Base-by-base conservation (phyloP, 2,113 vertebrate species). In the Canis aureus region DNA sequence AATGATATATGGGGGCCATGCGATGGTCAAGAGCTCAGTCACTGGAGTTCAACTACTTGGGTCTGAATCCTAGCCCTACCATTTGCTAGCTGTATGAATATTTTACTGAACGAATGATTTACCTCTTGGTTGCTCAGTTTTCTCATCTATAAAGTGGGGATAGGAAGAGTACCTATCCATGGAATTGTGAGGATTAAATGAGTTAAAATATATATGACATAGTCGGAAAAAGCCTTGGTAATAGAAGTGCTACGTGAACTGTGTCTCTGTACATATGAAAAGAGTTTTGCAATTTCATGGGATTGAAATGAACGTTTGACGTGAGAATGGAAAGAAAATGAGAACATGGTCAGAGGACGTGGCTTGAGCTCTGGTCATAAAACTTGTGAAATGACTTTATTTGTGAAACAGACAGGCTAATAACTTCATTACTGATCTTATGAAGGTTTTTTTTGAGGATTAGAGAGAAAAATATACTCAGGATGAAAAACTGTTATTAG, bases 291-390 rank as follows among this genome's bases (percentile, higher is more conserved):
- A 35, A 7, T 84, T 57, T 60, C 8, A 53, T 60, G n/a, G 29
- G 5, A 32, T 35, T 93, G 55, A 84, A 94, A 96, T 29, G 62
- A 94, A 73, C 10, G 80, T 94, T 89, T 78, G 25, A 79, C 85
- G 43, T 10, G 32, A 79, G 11, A 83, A n/a, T 79, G 16, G 57
- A 79, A 87, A 86, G 55, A 96, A 94, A 95, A 82, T 66, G 16
- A 35, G n/a, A 69, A 16, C 10, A 35, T 88, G 62, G 3, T 88
- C 82, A 74, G 51, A 59, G 49, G 51, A 12, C 3, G 51, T 89
- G 71, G 55, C 15, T 66, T 80, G 82, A 88, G 32, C 38, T 67
- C 57, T 90, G 55, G 76, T 80, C 60, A 11, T 67, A n/a, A 60
- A 22, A 88, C 11, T 73, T 82, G n/a, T 59, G 49, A 87, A 80